Conservation (phyloP, 2,888 invertebrate genomes). For the Aporophyla nigra region DNA sequence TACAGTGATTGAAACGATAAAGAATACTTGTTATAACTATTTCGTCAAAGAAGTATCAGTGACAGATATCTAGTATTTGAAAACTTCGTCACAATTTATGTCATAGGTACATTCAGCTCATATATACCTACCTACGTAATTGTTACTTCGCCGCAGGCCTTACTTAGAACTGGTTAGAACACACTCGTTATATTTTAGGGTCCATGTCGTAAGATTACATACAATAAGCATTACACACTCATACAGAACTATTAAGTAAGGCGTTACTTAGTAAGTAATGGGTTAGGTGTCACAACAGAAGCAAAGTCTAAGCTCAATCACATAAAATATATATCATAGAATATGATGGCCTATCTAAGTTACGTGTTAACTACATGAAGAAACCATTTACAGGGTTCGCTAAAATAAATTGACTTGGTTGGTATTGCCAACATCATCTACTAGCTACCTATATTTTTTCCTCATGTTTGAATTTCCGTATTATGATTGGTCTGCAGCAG, state of each 20-base stretch:
- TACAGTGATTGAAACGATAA: background rate
- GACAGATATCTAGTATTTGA: background rate
- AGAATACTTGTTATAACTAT: background rate
- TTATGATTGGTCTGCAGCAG: background rate
- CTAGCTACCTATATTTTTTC: background rate
- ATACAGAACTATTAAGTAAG: conserved; percentile 6
- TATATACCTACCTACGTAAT: background rate
- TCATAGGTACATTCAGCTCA: background rate
- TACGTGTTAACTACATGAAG: background rate
- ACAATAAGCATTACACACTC: conserved; percentile 1
- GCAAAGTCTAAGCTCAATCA: background rate
- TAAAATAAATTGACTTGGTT: background rate
- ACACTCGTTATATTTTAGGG: conserved; percentile 11
- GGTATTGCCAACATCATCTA: background rate
- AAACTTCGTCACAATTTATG: background rate
- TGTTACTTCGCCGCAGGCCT: background rate
- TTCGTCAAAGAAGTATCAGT: background rate
- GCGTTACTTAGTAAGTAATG: conserved; percentile 19
- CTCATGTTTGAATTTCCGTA: background rate
- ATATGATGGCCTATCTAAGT: background rate
- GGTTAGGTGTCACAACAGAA: background rate
- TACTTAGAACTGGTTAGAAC: conserved; percentile 1
- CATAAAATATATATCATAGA: background rate
- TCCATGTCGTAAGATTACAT: conserved; percentile 28
- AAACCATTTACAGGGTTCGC: no score